Percentiles rank a stretch among this genome's conserved stretches.
phyloP scores from a whole-genome alignment of 2,888 invertebrate species.

The Caenorhabditis panamensis region DNA sequence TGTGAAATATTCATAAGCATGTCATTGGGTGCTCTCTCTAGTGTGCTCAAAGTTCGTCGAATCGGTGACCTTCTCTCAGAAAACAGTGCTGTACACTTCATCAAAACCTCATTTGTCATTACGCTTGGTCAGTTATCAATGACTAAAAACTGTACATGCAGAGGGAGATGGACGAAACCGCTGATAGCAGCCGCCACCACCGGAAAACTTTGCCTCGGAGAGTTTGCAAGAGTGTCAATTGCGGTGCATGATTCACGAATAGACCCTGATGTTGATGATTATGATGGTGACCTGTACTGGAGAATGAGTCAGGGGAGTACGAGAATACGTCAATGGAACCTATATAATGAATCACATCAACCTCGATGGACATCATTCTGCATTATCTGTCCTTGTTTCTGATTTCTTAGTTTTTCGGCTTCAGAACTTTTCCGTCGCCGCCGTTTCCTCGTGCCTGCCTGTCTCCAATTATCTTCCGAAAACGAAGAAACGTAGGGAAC shows the following conservation, averaged over 20 bases:
- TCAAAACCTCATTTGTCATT: not conserved
- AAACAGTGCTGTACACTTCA: not conserved
- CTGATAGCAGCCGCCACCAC: constrained; percentile 33
- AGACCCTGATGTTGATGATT: constrained; percentile 9
- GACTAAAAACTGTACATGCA: constrained; percentile 14
- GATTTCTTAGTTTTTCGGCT: not conserved
- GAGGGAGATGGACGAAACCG: not conserved
- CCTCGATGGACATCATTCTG: constrained; percentile 43
- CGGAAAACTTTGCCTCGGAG: not conserved
- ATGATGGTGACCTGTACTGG: constrained; percentile 11
- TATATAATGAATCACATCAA: constrained; percentile 54
- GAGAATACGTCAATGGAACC: constrained; percentile 37
- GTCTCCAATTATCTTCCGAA: not conserved
- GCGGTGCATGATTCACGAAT: constrained; percentile 39
- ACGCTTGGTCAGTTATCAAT: constrained; percentile 8
- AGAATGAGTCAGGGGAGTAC: constrained; percentile 26
- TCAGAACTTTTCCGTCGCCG: constrained; percentile 24
- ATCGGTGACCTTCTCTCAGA: not conserved
- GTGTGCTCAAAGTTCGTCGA: not conserved
- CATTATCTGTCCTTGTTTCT: constrained; percentile 9
- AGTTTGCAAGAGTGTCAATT: constrained; percentile 23
- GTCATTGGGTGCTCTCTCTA: not conserved
- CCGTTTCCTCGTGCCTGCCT: not conserved
- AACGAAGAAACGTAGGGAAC: constrained; percentile 1
- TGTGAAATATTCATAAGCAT: not conserved